A percentile compares a stretch with the other conserved stretches of the same genome.
Conservation (phyloP, 1,140 invertebrate species). For the Glossosoma conforme region DNA sequence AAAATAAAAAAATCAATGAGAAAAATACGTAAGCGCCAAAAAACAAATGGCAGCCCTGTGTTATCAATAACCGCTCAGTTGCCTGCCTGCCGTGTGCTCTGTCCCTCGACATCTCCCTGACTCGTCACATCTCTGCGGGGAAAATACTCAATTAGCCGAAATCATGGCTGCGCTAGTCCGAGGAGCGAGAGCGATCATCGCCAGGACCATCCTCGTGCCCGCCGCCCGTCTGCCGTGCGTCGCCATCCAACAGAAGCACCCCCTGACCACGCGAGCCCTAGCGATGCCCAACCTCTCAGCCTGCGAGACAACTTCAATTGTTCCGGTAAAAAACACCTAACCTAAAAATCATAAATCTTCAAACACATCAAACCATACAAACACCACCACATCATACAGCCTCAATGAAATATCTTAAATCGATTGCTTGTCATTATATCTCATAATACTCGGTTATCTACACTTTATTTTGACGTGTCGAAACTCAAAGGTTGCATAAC, state of each 20-base stretch:
- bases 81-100: no score
- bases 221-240: conserved; percentile 9
- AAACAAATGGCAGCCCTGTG: no score
- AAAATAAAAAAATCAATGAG: no score
- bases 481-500: no score
- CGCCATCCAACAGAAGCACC: conserved; percentile 16
- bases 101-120: no score
- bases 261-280: conserved; percentile 2
- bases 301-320: conserved; percentile 8
- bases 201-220: conserved; percentile 10
- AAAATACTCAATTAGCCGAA: no score
- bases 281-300: neutral
- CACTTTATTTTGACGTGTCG: no score
- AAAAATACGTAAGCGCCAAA: no score
- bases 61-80: no score
- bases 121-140: no score
- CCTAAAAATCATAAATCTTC: conserved; percentile 2
- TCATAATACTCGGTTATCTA: no score
- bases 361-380: neutral
- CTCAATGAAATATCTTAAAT: neutral
- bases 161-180: conserved; percentile 26
- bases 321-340: conserved; percentile 8
- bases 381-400: neutral
- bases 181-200: conserved; percentile 14
- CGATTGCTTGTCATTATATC: no score